Base-by-base conservation (phyloP, 2,797 vertebrate species). In the Paramormyrops hopkinsi region DNA sequence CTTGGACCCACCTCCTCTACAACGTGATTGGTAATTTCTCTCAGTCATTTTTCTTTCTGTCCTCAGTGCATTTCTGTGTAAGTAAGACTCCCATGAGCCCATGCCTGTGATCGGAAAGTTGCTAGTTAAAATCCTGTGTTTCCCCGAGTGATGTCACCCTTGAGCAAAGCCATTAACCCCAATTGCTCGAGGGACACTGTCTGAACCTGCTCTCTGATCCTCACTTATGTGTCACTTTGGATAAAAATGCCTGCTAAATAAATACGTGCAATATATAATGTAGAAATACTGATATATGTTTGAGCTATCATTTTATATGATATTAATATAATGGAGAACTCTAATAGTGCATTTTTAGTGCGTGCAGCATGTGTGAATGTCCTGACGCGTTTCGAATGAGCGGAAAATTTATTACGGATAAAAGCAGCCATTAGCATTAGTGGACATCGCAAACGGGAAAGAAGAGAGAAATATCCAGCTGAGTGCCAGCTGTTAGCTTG, bases 401-500 rank as follows among this genome's bases (percentile, higher is more conserved):
- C 1, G n/a, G 17, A 87, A 62, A 65, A 87, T 48, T 22, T 51
- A 50, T 50, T 85, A 44, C 62, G n/a, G 46, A 88, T 44, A 17
- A 87, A 86, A 46, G 37, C 51, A 22, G 51, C 29, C 37, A 25
- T 65, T 44, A 25, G 37, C 37, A 48, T 79, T 53, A n/a, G 48
- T 79, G 46, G 88, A 88, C 69, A 79, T 88, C 48, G 76, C 62
- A 88, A 7, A 29, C 1, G 7, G 8, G 51, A 33, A 44, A 33
- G 25, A 33, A 88, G 4, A 54, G 19, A 22, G 25, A n/a, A 79
- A 17, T 79, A 19, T 51, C 69, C 88, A 76, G 65, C 69, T 33
- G 62, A 73, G 62, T 2, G 92, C 93, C 94, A 94, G 94, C 94
- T 94, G 94, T 92, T 93, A 90, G 90, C 86, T 90, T 94, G 93